phyloP scores from a whole-genome alignment of 1,140 invertebrate species.

The Scaptomyza pallida region DNA sequence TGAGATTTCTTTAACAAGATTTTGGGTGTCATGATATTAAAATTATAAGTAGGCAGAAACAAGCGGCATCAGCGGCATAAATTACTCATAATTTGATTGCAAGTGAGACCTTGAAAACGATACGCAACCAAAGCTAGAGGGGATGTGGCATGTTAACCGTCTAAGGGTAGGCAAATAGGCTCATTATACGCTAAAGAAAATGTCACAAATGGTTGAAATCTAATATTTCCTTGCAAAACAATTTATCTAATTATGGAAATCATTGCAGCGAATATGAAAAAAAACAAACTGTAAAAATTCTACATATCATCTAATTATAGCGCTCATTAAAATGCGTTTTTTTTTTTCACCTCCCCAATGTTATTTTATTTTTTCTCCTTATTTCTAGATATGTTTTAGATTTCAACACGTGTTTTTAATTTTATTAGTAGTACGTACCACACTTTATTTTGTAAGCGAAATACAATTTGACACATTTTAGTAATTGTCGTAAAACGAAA shows the following conservation, averaged over 20 bases:
- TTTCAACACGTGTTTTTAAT: slow-evolving; percentile 23
- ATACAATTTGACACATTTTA: slow-evolving; percentile 1
- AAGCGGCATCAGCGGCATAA: slow-evolving; percentile 54
- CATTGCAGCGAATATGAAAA: slow-evolving; percentile 9
- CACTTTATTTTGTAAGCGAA: slow-evolving; percentile 7
- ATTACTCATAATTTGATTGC: slow-evolving; percentile 77
- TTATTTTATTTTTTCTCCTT: background rate
- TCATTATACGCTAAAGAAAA: slow-evolving; percentile 34
- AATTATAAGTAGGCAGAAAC: slow-evolving; percentile 57
- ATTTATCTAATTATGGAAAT: slow-evolving; percentile 35
- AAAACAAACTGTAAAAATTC: slow-evolving; percentile 24
- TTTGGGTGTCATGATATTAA: slow-evolving; percentile 76
- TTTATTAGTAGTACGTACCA: slow-evolving; percentile 47
- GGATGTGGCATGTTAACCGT: background rate
- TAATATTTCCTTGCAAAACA: slow-evolving; percentile 14
- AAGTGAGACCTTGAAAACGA: slow-evolving; percentile 63
- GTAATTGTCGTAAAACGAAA: slow-evolving; percentile 34
- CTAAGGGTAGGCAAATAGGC: slow-evolving; percentile 18
- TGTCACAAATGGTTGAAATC: slow-evolving; percentile 31
- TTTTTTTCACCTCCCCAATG: slow-evolving; percentile 19
- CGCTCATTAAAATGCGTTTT: slow-evolving; percentile 39
- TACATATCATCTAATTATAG: slow-evolving; percentile 47
- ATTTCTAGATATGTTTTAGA: slow-evolving; percentile 23
- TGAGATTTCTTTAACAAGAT: slow-evolving; percentile 81
- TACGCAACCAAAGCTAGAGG: slow-evolving; percentile 18